These are phyloP conservation scores for Pogonognathellus flavescens DNA, from an alignment of 1,140 invertebrate genomes.

Conservation along the genomic window DNA sequence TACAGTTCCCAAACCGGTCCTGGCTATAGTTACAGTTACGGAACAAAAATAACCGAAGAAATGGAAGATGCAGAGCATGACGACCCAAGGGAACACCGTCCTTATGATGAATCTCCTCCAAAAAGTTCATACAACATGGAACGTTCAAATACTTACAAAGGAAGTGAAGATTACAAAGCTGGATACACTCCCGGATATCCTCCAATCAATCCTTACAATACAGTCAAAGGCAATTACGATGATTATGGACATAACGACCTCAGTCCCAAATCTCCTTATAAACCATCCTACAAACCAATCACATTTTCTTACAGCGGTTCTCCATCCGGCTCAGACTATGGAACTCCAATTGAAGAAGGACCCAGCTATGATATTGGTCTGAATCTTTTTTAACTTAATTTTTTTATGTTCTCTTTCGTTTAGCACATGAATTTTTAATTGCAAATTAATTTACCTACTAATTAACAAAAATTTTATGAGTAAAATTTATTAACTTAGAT, in stretches of 20 bases:
- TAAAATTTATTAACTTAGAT: too few relatives aligned
- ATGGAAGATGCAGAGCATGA: not conserved
- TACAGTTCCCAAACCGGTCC: slow-evolving; percentile 3
- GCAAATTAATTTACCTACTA: too few relatives aligned
- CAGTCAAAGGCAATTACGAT: slow-evolving; percentile 29
- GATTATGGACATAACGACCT: slow-evolving; percentile 52
- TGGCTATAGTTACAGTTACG: slow-evolving; percentile 36
- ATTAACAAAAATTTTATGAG: too few relatives aligned
- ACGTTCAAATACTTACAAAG: slow-evolving; percentile 15
- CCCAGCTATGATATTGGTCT: not conserved
- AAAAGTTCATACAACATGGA: slow-evolving; percentile 9
- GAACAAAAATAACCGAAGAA: not conserved
- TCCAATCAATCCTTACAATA: slow-evolving; percentile 12
- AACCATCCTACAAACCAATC: slow-evolving; percentile 3
- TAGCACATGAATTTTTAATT: not conserved
- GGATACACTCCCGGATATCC: slow-evolving; percentile 12
- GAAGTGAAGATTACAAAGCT: slow-evolving; percentile 11
- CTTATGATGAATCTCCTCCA: not conserved
- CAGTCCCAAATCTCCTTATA: slow-evolving; percentile 42
- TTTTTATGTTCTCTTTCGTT: not conserved
- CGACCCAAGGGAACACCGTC: not conserved
- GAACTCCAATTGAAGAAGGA: slow-evolving; percentile 17
- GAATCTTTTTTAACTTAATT: not conserved
- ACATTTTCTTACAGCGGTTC: slow-evolving; percentile 6
- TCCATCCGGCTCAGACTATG: slow-evolving; percentile 11